phyloP scores from a whole-genome alignment of 2,797 vertebrate genomes.

The Chrosomus eos region DNA sequence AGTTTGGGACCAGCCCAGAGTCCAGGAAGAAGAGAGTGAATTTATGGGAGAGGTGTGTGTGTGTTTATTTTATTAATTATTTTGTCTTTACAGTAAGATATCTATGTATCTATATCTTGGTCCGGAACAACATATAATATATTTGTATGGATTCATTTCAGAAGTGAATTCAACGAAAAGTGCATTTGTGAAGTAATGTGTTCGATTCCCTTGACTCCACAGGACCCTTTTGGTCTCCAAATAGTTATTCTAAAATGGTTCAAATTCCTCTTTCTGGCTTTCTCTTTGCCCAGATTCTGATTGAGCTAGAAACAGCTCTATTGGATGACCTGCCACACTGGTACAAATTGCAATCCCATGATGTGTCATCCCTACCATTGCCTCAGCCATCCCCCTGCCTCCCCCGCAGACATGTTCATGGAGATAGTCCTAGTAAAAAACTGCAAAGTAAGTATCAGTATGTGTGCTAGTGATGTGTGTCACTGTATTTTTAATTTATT shows the following conservation, averaged over 20 bases:
- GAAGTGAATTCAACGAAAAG: background rate
- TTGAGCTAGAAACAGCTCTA: slow-evolving; percentile 95
- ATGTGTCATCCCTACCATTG: slow-evolving; percentile 88
- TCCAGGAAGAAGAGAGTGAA: slow-evolving; percentile 89
- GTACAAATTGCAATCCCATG: slow-evolving; percentile 88
- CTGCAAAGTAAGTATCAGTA: slow-evolving; percentile 89
- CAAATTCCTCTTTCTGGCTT: background rate
- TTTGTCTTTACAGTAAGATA: background rate
- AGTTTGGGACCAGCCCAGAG: slow-evolving; percentile 88
- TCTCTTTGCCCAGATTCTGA: slow-evolving; percentile 82
- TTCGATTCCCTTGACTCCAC: background rate
- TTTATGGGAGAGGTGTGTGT: slow-evolving; percentile 86
- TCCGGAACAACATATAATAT: background rate
- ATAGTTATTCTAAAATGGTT: background rate
- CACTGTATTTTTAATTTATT: background rate
- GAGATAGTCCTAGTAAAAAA: slow-evolving; percentile 95
- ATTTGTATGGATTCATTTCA: background rate
- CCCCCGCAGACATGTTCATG: slow-evolving; percentile 89
- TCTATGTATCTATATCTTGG: background rate
- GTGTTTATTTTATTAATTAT: slow-evolving; percentile 6
- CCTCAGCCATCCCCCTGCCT: slow-evolving; percentile 89
- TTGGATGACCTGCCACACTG: slow-evolving; percentile 95
- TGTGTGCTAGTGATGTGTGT: background rate
- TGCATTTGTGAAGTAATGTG: background rate
- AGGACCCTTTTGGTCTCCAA: background rate